Percentiles rank a stretch among this genome's conserved stretches.
These are phyloP conservation scores for Aproaerema taeniolella DNA, from an alignment of 2,888 invertebrate species.

Conservation along the genomic window DNA sequence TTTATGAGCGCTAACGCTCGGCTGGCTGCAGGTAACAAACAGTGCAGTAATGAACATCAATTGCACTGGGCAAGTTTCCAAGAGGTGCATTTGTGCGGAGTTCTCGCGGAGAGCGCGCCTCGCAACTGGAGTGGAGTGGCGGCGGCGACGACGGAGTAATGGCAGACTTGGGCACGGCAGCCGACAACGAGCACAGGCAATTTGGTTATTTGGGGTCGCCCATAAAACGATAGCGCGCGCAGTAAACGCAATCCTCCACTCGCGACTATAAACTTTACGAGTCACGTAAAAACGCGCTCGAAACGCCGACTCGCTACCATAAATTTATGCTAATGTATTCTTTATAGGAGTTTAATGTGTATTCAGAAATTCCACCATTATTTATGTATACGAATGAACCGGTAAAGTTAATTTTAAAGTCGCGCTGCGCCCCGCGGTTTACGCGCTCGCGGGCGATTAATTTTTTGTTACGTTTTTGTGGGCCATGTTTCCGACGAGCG, in stretches of 20 bases:
- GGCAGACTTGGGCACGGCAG: conserved; percentile 28
- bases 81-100: conserved; percentile 41
- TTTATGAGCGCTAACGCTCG: conserved; percentile 22
- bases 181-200: conserved; percentile 59
- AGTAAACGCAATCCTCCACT: conserved; percentile 77
- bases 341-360: conserved; percentile 78
- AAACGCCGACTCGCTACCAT: conserved; percentile 74
- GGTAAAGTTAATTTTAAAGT: conserved; percentile 77
- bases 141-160: conserved; percentile 28
- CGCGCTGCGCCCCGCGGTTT: conserved; percentile 61
- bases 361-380: conserved; percentile 76
- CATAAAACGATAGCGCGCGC: conserved; percentile 73
- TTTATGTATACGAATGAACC: conserved; percentile 77
- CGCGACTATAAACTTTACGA: conserved; percentile 77
- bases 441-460: conserved; percentile 53
- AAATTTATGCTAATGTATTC: conserved; percentile 79
- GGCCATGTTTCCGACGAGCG: conserved; percentile 43
- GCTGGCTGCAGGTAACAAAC: conserved; percentile 36
- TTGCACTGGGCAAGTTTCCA: conserved; percentile 59
- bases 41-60: conserved; percentile 50
- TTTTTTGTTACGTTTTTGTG: conserved; percentile 52
- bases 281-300: conserved; percentile 77
- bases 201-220: conserved; percentile 75
- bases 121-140: conserved; percentile 31
- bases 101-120: conserved; percentile 43